These are phyloP conservation scores for Mimas tiliae DNA, from an alignment of 2,888 invertebrate genomes.

Conservation along the genomic window DNA sequence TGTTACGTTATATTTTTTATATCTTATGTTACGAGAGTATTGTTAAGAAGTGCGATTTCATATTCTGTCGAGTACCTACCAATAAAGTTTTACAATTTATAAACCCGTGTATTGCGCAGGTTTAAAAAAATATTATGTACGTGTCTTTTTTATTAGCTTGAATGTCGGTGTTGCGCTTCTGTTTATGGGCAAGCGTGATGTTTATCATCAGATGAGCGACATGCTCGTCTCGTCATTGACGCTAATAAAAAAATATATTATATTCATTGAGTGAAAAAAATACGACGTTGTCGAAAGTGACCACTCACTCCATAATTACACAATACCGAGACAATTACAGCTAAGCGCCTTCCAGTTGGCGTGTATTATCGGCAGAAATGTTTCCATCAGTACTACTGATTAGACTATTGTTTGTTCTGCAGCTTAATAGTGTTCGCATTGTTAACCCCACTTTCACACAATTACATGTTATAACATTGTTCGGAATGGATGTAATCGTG, in stretches of 20 bases:
- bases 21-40: not conserved
- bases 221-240: too few species aligned
- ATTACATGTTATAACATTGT: constrained; percentile 4
- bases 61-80: constrained; percentile 2
- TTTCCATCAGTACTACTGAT: constrained; percentile 20
- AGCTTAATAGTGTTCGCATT: constrained; percentile 2
- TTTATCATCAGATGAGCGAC: too few species aligned
- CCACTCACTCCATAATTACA: constrained; percentile 1
- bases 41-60: not conserved
- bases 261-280: not conserved
- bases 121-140: too few species aligned
- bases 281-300: not conserved
- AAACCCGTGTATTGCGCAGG: not conserved
- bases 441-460: not conserved
- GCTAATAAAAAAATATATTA: too few species aligned
- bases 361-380: constrained; percentile 9
- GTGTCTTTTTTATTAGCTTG: too few species aligned
- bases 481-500: not conserved
- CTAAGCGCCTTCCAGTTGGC: constrained; percentile 11
- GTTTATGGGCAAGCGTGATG: too few species aligned
- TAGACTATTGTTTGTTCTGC: constrained; percentile 24
- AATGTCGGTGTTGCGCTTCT: too few species aligned
- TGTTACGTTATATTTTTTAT: too few species aligned
- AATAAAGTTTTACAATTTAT: not conserved
- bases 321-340: constrained; percentile 1